phyloP scores from a whole-genome alignment of 2,113 vertebrate genomes.

The Oxyruncus cristatus region DNA sequence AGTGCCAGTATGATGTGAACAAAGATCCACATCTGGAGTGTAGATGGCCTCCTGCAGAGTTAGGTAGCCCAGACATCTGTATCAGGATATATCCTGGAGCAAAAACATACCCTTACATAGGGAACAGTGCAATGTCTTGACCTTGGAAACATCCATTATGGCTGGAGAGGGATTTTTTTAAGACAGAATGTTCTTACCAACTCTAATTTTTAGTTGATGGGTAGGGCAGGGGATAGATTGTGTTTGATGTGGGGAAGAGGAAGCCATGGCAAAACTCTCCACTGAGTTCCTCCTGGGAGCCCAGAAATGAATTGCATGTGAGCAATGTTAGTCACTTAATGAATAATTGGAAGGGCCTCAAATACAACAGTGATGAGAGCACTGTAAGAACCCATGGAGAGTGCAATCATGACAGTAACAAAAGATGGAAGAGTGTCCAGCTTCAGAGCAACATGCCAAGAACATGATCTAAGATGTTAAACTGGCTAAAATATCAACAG shows the following conservation, averaged over 20 bases:
- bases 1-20: not conserved
- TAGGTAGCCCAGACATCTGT: constrained; percentile 47
- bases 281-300: constrained; percentile 3
- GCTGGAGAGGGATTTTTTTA: not conserved
- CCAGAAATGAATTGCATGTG: constrained; percentile 26
- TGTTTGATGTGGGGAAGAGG: constrained; percentile 45
- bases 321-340: not conserved
- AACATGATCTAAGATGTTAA: constrained; percentile 31
- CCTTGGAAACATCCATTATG: constrained; percentile 40
- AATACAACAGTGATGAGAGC: constrained; percentile 45
- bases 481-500: constrained; percentile 10
- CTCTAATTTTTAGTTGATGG: constrained; percentile 11
- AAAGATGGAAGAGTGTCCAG: not conserved
- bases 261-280: not conserved
- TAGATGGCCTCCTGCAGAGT: constrained; percentile 48
- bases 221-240: not conserved
- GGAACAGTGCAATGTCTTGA: not conserved
- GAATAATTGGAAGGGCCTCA: constrained; percentile 21
- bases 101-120: not conserved
- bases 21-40: constrained; percentile 43
- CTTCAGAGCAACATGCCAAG: constrained; percentile 19
- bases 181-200: constrained; percentile 4
- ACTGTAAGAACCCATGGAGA: constrained; percentile 36
- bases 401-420: constrained; percentile 21
- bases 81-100: constrained; percentile 4